A percentile compares a stretch with the other conserved stretches of the same genome.
phyloP scores from a whole-genome alignment of 2,888 invertebrate species.

The Micoletzkya japonica region DNA sequence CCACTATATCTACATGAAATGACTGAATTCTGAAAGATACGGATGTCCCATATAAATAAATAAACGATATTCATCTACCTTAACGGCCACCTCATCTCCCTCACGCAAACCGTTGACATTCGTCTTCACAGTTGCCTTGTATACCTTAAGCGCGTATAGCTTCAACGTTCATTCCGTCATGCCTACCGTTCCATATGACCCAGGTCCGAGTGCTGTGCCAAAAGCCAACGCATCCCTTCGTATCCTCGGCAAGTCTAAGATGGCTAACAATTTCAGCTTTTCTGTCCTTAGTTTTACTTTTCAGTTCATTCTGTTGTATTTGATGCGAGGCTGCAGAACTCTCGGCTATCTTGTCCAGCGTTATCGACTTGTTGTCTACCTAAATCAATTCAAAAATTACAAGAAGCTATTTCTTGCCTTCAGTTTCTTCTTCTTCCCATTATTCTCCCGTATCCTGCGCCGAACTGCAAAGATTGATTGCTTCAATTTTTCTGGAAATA shows the following conservation, averaged over 20 bases:
- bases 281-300: too few species aligned
- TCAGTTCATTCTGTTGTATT: constrained; percentile 45
- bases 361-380: constrained; percentile 44
- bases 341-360: constrained; percentile 50
- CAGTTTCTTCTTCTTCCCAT: constrained; percentile 25
- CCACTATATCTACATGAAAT: too few species aligned
- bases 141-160: constrained; percentile 73
- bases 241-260: constrained; percentile 13
- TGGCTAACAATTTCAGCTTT: not conserved
- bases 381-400: not conserved
- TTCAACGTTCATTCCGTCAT: not conserved
- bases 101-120: constrained; percentile 70
- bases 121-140: constrained; percentile 82
- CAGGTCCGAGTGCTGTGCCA: constrained; percentile 8
- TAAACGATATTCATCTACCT: constrained; percentile 69
- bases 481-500: not conserved
- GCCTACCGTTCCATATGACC: constrained; percentile 10
- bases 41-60: not conserved
- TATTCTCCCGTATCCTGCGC: not conserved
- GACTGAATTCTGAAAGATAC: too few species aligned
- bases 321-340: constrained; percentile 29
- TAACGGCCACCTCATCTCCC: constrained; percentile 83
- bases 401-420: not conserved
- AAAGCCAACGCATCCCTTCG: not conserved
- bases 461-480: not conserved